Conservation (phyloP, 2,113 vertebrate genomes). For the Notarius lentiginosus region DNA sequence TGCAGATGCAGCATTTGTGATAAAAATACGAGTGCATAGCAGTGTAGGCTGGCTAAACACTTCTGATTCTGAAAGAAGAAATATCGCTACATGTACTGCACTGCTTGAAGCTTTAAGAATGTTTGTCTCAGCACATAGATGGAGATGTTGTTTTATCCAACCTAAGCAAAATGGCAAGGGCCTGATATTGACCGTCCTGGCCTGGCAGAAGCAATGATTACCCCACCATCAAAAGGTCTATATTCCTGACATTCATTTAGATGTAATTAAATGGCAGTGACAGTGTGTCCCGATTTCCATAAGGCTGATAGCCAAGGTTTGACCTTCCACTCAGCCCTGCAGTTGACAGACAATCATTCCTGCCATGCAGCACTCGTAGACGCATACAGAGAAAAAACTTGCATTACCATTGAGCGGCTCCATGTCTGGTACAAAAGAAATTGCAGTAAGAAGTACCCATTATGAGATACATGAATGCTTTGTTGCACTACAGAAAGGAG, state of each 20-base stretch:
- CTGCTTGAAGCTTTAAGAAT: background rate
- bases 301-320: constrained; percentile 11
- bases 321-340: constrained; percentile 17
- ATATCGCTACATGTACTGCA: background rate
- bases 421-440: constrained; percentile 18
- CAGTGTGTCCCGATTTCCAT: constrained; percentile 18
- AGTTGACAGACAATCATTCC: background rate
- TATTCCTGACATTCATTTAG: constrained; percentile 38
- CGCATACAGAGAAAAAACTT: constrained; percentile 19
- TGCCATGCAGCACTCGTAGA: constrained; percentile 14
- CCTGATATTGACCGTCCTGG: constrained; percentile 10
- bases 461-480: constrained; percentile 44
- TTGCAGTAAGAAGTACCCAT: constrained; percentile 37
- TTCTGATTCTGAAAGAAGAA: constrained; percentile 1
- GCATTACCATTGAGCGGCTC: constrained; percentile 29
- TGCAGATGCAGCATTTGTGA: constrained; percentile 2
- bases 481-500: constrained; percentile 26
- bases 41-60: background rate
- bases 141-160: constrained; percentile 3
- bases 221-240: constrained; percentile 15
- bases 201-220: constrained; percentile 31
- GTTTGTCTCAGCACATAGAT: constrained; percentile 31
- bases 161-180: constrained; percentile 17
- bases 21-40: background rate
- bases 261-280: constrained; percentile 39